Percentiles rank a stretch among this genome's conserved stretches.
Conservation (phyloP, 2,797 vertebrate genomes). For the Tarsius wallacei region DNA sequence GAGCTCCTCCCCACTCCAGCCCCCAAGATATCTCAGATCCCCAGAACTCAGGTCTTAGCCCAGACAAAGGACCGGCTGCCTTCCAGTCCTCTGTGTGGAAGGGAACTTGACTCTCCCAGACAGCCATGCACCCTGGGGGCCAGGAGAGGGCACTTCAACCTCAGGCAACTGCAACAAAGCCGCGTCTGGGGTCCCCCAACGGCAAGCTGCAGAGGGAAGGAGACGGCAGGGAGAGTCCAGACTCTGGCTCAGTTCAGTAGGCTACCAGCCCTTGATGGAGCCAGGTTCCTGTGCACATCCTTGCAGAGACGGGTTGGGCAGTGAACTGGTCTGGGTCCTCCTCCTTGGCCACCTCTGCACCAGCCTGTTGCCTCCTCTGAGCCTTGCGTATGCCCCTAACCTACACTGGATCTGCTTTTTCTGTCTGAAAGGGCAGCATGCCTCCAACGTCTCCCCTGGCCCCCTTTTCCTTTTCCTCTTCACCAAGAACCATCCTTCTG, state of each 20-base stretch:
- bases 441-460: neutral
- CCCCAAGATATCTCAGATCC: conserved; percentile 60
- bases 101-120: conserved; percentile 2
- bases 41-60: neutral
- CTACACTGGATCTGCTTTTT: neutral
- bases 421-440: neutral
- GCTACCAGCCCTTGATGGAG: neutral
- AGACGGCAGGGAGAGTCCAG: neutral
- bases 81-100: neutral
- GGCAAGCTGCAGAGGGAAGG: neutral
- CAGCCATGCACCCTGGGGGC: conserved; percentile 75
- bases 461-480: too few relatives aligned
- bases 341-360: neutral
- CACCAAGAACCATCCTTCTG: neutral
- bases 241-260: neutral
- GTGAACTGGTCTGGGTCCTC: neutral
- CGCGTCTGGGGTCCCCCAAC: conserved; percentile 7
- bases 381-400: neutral
- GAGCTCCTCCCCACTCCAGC: conserved; percentile 86
- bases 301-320: neutral
- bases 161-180: conserved; percentile 83
- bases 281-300: neutral
- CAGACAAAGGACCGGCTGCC: conserved; percentile 58
- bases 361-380: neutral
- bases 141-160: conserved; percentile 92